Conservation (phyloP, 1,140 invertebrate genomes). For the Theocolax elegans region DNA sequence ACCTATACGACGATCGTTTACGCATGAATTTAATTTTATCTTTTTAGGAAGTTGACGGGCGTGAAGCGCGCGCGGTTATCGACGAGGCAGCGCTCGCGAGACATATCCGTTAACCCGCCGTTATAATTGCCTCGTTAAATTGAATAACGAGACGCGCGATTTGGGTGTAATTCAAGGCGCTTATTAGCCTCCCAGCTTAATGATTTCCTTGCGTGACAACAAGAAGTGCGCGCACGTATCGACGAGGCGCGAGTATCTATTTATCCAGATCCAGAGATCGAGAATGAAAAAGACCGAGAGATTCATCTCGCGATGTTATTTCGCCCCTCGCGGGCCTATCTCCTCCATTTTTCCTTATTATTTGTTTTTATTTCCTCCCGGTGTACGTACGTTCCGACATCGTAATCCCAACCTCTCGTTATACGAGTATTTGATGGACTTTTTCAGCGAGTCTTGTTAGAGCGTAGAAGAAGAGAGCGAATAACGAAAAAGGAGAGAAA, state of each 20-base stretch:
- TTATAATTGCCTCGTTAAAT: conserved; percentile 38
- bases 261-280: conserved; percentile 1
- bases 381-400: conserved; percentile 18
- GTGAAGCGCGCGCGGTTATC: not conserved
- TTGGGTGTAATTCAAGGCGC: conserved; percentile 38
- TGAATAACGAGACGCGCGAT: conserved; percentile 37
- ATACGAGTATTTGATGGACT: conserved; percentile 37
- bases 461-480: not conserved
- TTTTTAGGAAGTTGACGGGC: too few relatives aligned
- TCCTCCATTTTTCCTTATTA: not conserved
- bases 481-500: not conserved
- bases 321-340: too few relatives aligned
- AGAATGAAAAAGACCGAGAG: not conserved
- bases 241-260: not conserved
- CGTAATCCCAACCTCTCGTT: conserved; percentile 30
- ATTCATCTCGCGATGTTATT: not conserved
- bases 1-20: too few relatives aligned
- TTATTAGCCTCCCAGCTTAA: conserved; percentile 34
- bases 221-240: conserved; percentile 18
- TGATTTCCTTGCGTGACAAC: conserved; percentile 40
- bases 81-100: not conserved
- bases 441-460: conserved; percentile 39
- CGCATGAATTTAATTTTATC: too few relatives aligned
- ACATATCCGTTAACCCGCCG: not conserved
- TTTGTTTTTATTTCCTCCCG: conserved; percentile 14